Percentiles rank a stretch among this genome's conserved stretches.
phyloP scores from a whole-genome alignment of 2,113 vertebrate species.

The Gymnobelideus leadbeateri region DNA sequence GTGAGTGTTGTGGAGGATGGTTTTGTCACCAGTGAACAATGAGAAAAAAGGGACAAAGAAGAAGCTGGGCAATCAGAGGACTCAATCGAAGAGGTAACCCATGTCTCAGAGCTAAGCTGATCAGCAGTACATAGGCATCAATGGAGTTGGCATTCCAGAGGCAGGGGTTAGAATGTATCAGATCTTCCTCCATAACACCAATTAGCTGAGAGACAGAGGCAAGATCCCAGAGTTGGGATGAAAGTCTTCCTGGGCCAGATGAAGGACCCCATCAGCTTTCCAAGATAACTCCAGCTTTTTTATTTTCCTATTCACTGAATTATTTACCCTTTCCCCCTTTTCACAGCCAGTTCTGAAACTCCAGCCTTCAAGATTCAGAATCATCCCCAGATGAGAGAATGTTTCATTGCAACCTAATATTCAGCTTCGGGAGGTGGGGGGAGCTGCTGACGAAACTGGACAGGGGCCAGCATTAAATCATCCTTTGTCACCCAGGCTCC shows the following conservation, averaged over 20 bases:
- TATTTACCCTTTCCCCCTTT: conserved; percentile 58
- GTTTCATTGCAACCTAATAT: conserved; percentile 79
- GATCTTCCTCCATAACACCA: conserved; percentile 78
- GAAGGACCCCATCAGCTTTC: conserved; percentile 75
- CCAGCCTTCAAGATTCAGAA: conserved; percentile 76
- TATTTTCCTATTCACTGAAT: conserved; percentile 52
- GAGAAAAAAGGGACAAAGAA: conserved; percentile 74
- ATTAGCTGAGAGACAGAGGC: conserved; percentile 77
- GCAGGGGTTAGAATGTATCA: conserved; percentile 64
- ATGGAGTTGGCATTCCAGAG: conserved; percentile 70
- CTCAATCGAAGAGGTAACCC: conserved; percentile 74
- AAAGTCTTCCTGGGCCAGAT: conserved; percentile 79
- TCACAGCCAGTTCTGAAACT: conserved; percentile 73
- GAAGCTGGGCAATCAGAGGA: conserved; percentile 55
- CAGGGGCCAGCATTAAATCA: conserved; percentile 73
- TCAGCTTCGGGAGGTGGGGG: conserved; percentile 59
- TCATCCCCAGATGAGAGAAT: conserved; percentile 66
- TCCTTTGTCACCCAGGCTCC: conserved; percentile 65
- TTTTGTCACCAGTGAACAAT: conserved; percentile 76
- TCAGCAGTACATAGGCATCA: conserved; percentile 74
- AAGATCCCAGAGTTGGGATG: conserved; percentile 70
- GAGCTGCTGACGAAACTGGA: conserved; percentile 68
- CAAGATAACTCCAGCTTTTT: conserved; percentile 79
- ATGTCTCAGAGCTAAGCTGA: conserved; percentile 67
- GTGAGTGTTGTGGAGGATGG: conserved; percentile 64